Evolutionary conservation across 2,888 invertebrate species (phyloP).

Genomic region (Tigriopus californicus): DNA sequence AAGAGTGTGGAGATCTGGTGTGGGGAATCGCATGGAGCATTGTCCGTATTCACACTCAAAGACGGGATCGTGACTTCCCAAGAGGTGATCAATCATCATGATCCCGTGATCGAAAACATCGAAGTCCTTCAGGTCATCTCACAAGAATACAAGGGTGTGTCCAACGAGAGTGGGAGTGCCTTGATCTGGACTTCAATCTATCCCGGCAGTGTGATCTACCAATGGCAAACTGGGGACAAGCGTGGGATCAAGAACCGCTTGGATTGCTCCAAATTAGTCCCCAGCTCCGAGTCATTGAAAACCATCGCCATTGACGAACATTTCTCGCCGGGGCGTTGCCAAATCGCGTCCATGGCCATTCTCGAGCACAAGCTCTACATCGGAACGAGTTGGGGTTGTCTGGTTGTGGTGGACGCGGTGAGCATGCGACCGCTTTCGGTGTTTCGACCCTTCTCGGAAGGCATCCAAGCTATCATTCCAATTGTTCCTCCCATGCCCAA

Average conservation of each 20-base stretch:
- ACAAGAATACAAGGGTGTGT: conserved; percentile 34
- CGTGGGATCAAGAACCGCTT: conserved; percentile 47
- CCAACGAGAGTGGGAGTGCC: conserved; percentile 27
- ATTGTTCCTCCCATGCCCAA: neutral
- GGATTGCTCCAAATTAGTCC: conserved; percentile 77
- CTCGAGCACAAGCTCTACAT: conserved; percentile 55
- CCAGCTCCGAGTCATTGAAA: conserved; percentile 75
- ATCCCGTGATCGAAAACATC: conserved; percentile 31
- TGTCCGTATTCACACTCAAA: conserved; percentile 54
- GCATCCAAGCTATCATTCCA: conserved; percentile 37
- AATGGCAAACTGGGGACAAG: conserved; percentile 54
- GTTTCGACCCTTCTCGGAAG: conserved; percentile 74
- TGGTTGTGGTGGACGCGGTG: conserved; percentile 66
- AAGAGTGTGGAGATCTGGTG: conserved; percentile 50
- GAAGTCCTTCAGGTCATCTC: conserved; percentile 21
- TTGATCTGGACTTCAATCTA: conserved; percentile 18
- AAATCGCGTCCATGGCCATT: conserved; percentile 49
- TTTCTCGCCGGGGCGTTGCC: conserved; percentile 52
- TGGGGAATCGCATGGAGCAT: conserved; percentile 58
- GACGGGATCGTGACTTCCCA: conserved; percentile 52
- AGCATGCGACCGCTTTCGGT: conserved; percentile 68
- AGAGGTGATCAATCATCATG: conserved; percentile 43
- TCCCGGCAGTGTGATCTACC: conserved; percentile 61
- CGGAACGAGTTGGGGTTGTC: conserved; percentile 86
- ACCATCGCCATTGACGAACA: conserved; percentile 77